Evolutionary conservation across 1,140 invertebrate species (phyloP).

Genomic region (Rhagoletis zephyria): DNA sequence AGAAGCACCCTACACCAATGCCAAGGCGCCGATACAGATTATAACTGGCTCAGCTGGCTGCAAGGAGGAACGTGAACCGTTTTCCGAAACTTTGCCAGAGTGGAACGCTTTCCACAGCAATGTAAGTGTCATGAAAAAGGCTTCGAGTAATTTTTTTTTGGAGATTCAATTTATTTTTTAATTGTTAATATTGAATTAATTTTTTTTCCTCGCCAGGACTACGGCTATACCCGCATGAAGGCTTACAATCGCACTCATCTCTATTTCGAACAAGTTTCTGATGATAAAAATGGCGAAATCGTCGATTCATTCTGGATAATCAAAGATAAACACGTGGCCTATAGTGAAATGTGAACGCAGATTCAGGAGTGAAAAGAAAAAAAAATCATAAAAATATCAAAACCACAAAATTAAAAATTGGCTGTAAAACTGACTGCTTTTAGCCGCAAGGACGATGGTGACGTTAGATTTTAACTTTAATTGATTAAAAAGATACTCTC

Average conservation of each 20-base stretch:
- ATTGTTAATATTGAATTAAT: neutral
- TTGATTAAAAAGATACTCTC: too few species aligned
- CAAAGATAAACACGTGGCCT: slow-evolving; percentile 77
- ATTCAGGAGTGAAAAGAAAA: too few species aligned
- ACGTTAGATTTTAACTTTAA: too few species aligned
- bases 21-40: slow-evolving; percentile 91
- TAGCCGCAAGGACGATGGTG: neutral
- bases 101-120: slow-evolving; percentile 76
- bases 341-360: slow-evolving; percentile 5
- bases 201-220: slow-evolving; percentile 80
- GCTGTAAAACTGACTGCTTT: neutral
- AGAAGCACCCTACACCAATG: slow-evolving; percentile 87
- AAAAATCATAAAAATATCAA: too few species aligned
- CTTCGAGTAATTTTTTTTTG: neutral
- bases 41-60: slow-evolving; percentile 93
- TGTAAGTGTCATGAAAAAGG: slow-evolving; percentile 67
- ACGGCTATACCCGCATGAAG: slow-evolving; percentile 91
- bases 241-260: slow-evolving; percentile 90
- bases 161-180: too few species aligned
- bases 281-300: slow-evolving; percentile 82
- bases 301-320: slow-evolving; percentile 85
- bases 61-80: slow-evolving; percentile 78
- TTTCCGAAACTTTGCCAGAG: slow-evolving; percentile 69
- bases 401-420: neutral
- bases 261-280: slow-evolving; percentile 92